A percentile compares a stretch with the other conserved stretches of the same genome.
These are phyloP conservation scores for Phenganax marumi DNA, from an alignment of 92 coral and sea anemone genomes.

Conservation along the genomic window DNA sequence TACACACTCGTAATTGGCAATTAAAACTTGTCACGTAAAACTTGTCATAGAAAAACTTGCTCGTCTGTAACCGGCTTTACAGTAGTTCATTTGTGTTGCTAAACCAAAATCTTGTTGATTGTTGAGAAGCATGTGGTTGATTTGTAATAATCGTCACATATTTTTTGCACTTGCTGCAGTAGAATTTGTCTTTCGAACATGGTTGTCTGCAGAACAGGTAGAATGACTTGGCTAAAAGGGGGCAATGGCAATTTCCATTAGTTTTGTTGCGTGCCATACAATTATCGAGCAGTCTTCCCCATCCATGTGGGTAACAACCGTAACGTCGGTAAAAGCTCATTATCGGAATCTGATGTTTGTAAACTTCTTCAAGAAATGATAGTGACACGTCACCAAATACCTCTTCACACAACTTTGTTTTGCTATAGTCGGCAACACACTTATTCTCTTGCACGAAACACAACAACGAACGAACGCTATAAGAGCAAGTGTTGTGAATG, in stretches of 20 bases:
- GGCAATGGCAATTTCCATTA: not conserved
- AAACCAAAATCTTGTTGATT: too few species aligned
- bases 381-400: conserved; percentile 6
- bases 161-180: conserved; percentile 22
- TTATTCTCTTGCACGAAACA: not conserved
- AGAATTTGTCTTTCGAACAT: not conserved
- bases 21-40: too few species aligned
- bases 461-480: conserved; percentile 6
- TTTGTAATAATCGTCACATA: conserved; percentile 6
- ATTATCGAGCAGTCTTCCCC: not conserved
- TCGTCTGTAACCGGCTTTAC: too few species aligned
- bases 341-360: not conserved
- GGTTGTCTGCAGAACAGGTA: not conserved
- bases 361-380: not conserved
- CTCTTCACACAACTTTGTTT: not conserved
- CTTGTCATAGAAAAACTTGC: too few species aligned
- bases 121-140: not conserved
- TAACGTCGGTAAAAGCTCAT: not conserved
- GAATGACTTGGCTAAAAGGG: not conserved
- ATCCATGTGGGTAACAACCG: not conserved
- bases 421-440: not conserved
- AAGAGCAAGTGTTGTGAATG: conserved; percentile 2
- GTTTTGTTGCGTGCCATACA: not conserved
- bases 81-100: too few species aligned
- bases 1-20: too few species aligned